Base-by-base conservation (phyloP, 2,797 vertebrate species). In the Podargus strigoides region DNA sequence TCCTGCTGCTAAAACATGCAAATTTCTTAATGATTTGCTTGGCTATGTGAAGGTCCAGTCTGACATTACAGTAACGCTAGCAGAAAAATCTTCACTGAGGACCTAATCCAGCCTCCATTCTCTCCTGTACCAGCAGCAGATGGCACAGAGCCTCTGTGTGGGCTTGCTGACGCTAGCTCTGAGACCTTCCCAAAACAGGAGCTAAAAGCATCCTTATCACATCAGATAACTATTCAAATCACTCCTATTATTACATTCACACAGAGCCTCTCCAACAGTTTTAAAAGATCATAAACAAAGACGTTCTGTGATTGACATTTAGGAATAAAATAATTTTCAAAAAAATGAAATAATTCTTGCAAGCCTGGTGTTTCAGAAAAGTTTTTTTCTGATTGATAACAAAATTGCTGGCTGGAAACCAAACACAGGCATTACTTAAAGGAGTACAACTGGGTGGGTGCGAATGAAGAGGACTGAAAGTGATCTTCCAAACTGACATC, bases 121-220 rank as follows among this genome's bases (percentile, higher is more conserved):
- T 26, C 84, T 60, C 58, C 58, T 56, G 66, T 30, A 42, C 17
- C 4, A 49, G 92, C 90, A 80, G 94, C 95, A 96, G 95, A 96
- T 93, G 92, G 94, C 92, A 80, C 66, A n/a, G 87, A 92, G 90
- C 76, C 82, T 36, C 85, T 74, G 94, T 28, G 93, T 93, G 94
- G 92, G 95, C 44, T 90, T 11, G 77, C 94, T 95, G 92, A 88
- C 69, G 76, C 79, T 32, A 28, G 87, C 85, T 75, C 87, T 0
- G 37, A 84, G 88, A 88, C 91, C 89, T 86, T 58, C 95, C 91
- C 95, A 56, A 94, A 91, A 47, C 41, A n/a, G 22, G 46, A 94
- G 80, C 88, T 81, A 26, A 86, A 60, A 91, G 67, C 85, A 63
- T 78, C 93, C 85, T 49, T 3, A 44, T 3, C 69, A 23, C 76